Conservation (phyloP, 1,140 invertebrate species). For the Bombus difficillimus region DNA sequence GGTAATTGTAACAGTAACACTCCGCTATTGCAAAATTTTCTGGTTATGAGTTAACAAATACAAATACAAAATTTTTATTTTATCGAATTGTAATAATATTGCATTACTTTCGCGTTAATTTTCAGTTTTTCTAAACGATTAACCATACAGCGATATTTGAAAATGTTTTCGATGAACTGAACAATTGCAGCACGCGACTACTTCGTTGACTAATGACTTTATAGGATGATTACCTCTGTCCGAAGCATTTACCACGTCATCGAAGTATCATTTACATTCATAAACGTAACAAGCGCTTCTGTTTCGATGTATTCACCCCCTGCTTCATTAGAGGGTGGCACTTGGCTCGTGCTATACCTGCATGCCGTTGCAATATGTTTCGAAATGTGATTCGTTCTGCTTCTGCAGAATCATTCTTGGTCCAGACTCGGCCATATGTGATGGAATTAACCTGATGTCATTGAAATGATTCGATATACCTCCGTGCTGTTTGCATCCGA, state of each 20-base stretch:
- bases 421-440: conserved; percentile 65
- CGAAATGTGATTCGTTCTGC: conserved; percentile 69
- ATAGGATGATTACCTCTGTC: conserved; percentile 68
- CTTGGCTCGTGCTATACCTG: conserved; percentile 59
- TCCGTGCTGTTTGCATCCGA: neutral
- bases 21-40: too few species aligned
- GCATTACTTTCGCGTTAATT: neutral
- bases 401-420: conserved; percentile 67
- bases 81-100: too few species aligned
- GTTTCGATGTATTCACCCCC: conserved; percentile 36
- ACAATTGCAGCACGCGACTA: neutral
- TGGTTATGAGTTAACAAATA: too few species aligned
- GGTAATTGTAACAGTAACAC: too few species aligned
- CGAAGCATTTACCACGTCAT: conserved; percentile 67
- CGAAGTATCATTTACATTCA: conserved; percentile 67
- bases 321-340: conserved; percentile 13
- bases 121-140: neutral
- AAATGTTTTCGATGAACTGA: neutral
- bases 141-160: neutral
- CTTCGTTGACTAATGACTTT: conserved; percentile 58
- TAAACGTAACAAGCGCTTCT: conserved; percentile 64
- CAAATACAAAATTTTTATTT: too few species aligned
- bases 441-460: conserved; percentile 68
- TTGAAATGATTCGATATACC: conserved; percentile 70
- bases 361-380: conserved; percentile 71